Evolutionary conservation across 2,113 vertebrate genomes (phyloP).

Genomic region (Piliocolobus tephrosceles): DNA sequence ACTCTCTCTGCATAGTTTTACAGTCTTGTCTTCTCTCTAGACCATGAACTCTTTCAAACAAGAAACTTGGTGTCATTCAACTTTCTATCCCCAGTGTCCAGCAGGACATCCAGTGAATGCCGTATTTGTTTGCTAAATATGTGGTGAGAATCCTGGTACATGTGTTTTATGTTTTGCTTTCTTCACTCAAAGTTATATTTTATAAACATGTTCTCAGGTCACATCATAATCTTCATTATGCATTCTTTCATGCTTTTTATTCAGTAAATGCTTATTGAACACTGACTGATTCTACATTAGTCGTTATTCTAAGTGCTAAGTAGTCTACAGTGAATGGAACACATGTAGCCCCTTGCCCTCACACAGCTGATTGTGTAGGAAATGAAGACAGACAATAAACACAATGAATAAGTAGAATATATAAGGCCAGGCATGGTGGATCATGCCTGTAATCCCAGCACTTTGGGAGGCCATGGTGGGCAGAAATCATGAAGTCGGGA

Average conservation of each 20-base stretch:
- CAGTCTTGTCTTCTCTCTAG: background rate
- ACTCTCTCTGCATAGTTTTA: background rate
- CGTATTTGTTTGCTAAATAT: background rate
- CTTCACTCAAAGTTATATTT: background rate
- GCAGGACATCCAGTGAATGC: background rate
- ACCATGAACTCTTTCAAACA: background rate
- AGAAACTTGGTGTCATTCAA: background rate
- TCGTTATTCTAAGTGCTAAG: background rate
- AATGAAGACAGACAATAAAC: too few species aligned
- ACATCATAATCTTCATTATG: background rate
- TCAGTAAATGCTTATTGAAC: background rate
- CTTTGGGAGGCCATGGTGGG: too few species aligned
- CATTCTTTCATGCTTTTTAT: background rate
- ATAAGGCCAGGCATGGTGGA: too few species aligned
- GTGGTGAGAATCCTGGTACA: background rate
- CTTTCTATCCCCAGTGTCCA: background rate
- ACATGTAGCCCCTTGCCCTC: background rate
- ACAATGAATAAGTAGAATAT: too few species aligned
- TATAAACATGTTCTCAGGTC: background rate
- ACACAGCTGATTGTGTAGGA: too few species aligned
- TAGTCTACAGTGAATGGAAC: background rate
- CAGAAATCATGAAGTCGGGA: too few species aligned
- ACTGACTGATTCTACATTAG: too few species aligned
- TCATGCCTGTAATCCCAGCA: too few species aligned
- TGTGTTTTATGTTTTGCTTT: background rate